A percentile compares a stretch with the other conserved stretches of the same genome.
Conservation (phyloP, 2,888 invertebrate genomes). For the Norana najaformis region DNA sequence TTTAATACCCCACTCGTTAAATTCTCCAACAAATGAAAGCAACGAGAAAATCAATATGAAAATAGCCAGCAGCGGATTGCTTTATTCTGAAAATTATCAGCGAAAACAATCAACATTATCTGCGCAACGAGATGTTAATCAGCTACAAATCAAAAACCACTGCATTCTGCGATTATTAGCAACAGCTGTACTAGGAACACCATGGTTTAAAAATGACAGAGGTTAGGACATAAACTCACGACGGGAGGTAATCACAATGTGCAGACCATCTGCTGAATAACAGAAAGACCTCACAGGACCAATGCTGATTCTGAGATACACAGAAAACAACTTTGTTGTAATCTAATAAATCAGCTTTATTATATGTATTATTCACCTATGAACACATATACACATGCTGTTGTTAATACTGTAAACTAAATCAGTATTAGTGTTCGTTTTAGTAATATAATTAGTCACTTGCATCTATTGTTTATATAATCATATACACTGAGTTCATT, state of each 20-base stretch:
- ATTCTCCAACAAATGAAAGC: not conserved
- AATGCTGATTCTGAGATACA: too few species aligned
- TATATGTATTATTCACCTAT: too few species aligned
- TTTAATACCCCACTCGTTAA: not conserved
- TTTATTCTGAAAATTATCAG: not conserved
- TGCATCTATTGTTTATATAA: too few species aligned
- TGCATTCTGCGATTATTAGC: not conserved
- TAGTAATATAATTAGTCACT: too few species aligned
- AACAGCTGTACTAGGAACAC: not conserved
- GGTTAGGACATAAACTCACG: not conserved
- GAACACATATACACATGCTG: too few species aligned
- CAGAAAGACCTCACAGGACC: too few species aligned
- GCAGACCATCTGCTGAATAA: too few species aligned
- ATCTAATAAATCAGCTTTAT: too few species aligned
- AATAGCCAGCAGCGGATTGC: conserved; percentile 6
- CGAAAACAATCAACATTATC: not conserved
- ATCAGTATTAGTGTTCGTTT: too few species aligned
- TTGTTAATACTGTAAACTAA: too few species aligned
- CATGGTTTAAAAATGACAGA: not conserved
- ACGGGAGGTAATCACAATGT: not conserved
- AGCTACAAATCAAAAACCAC: not conserved
- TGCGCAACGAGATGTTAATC: not conserved
- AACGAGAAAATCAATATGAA: not conserved
- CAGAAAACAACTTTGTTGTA: too few species aligned
- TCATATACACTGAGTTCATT: too few species aligned